A percentile compares a stretch with the other conserved stretches of the same genome.
Conservation (phyloP, 2,113 vertebrate species). For the Fregetta grallaria region DNA sequence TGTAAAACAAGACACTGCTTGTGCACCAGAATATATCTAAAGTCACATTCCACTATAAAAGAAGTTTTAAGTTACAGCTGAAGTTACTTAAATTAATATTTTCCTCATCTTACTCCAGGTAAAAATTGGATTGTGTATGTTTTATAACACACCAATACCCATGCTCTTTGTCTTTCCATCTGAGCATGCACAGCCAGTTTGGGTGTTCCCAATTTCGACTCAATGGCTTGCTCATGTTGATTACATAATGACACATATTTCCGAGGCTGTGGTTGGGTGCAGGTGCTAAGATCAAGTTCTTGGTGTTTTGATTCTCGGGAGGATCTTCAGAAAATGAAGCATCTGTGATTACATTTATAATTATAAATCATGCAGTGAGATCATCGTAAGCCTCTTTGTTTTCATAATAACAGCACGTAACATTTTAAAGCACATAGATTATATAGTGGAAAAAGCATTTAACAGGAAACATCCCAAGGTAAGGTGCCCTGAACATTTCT, state of each 20-base stretch:
- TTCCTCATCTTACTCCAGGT: neutral
- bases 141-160: neutral
- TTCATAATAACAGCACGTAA: neutral
- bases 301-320: constrained; percentile 20
- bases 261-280: constrained; percentile 10
- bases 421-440: constrained; percentile 6
- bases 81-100: neutral
- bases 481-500: neutral
- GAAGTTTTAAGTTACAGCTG: neutral
- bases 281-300: constrained; percentile 35
- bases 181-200: neutral
- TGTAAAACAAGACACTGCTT: neutral
- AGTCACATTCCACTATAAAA: neutral
- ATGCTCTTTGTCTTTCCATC: neutral
- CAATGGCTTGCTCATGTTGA: constrained; percentile 45
- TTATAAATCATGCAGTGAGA: constrained; percentile 18
- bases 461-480: neutral
- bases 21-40: neutral
- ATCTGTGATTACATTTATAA: constrained; percentile 7
- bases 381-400: neutral
- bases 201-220: constrained; percentile 54
- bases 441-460: neutral
- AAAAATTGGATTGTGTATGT: neutral
- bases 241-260: constrained; percentile 58
- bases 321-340: constrained; percentile 35